Conservation (phyloP, 2,888 invertebrate species). For the Oasisia sp. region DNA sequence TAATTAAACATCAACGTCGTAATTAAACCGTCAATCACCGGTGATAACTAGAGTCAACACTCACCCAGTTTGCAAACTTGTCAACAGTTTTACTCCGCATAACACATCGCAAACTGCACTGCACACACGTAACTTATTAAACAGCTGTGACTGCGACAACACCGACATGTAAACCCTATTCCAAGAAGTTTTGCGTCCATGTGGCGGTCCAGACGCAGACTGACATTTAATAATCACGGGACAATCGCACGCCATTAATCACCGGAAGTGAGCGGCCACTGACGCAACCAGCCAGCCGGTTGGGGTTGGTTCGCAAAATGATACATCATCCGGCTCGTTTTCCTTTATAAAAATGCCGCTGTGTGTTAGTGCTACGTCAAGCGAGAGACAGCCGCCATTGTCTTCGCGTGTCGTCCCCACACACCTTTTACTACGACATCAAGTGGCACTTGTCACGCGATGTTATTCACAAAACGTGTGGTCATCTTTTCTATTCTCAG, state of each 20-base stretch:
- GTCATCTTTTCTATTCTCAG: background rate
- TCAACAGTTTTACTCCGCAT: background rate
- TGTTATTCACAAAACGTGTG: background rate
- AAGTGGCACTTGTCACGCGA: background rate
- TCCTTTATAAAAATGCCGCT: background rate
- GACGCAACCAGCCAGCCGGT: background rate
- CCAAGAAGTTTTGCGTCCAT: background rate
- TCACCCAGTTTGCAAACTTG: background rate
- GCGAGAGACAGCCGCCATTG: background rate
- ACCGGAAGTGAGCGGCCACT: background rate
- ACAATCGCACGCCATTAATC: background rate
- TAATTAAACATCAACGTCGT: background rate
- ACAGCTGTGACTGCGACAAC: background rate
- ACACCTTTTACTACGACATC: background rate
- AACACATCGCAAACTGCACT: background rate
- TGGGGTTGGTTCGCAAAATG: background rate
- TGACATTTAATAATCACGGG: conserved; percentile 3
- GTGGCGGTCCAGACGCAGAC: background rate
- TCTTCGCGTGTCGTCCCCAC: background rate
- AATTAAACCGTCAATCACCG: background rate
- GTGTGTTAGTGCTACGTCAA: background rate
- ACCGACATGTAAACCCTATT: background rate
- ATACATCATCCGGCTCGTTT: background rate
- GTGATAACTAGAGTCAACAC: background rate
- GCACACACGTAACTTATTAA: background rate